A percentile compares a stretch with the other conserved stretches of the same genome.
These are phyloP conservation scores for Cataglyphis cursor DNA, from an alignment of 2,888 invertebrate species.

Conservation along the genomic window DNA sequence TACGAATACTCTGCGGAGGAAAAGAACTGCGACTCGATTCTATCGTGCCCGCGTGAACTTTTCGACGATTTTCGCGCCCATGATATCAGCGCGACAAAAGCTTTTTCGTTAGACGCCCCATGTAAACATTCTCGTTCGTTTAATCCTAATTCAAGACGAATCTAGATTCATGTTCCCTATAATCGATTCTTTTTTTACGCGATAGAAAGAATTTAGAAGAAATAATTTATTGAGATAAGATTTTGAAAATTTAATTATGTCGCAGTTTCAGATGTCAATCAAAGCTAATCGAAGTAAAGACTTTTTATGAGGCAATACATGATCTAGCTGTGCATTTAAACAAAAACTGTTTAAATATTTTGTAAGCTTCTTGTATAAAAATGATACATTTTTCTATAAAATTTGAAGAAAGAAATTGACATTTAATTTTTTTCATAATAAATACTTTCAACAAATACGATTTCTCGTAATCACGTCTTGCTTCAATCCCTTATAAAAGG, in stretches of 20 bases:
- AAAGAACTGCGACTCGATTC: slow-evolving; percentile 54
- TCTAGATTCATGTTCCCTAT: background rate
- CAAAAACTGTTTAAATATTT: background rate
- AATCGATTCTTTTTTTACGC: background rate
- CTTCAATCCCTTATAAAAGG: background rate
- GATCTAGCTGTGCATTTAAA: background rate
- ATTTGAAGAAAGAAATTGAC: slow-evolving; percentile 20
- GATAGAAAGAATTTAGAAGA: background rate
- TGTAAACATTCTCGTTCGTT: background rate
- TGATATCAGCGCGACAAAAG: slow-evolving; percentile 24
- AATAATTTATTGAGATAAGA: slow-evolving; percentile 19
- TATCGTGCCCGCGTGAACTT: slow-evolving; percentile 33
- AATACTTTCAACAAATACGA: background rate
- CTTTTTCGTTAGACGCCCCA: slow-evolving; percentile 8
- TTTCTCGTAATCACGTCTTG: too few relatives aligned
- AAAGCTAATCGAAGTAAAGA: background rate
- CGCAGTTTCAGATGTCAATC: background rate
- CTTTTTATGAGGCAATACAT: background rate
- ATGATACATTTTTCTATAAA: background rate
- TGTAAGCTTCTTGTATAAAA: too few relatives aligned
- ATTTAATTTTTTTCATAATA: background rate
- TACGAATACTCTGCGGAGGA: slow-evolving; percentile 40
- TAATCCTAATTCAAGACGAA: background rate
- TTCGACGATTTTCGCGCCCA: slow-evolving; percentile 47
- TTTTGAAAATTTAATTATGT: background rate